Evolutionary conservation across 2,113 vertebrate genomes (phyloP).

Genomic region (Cyprinodon variegatus): DNA sequence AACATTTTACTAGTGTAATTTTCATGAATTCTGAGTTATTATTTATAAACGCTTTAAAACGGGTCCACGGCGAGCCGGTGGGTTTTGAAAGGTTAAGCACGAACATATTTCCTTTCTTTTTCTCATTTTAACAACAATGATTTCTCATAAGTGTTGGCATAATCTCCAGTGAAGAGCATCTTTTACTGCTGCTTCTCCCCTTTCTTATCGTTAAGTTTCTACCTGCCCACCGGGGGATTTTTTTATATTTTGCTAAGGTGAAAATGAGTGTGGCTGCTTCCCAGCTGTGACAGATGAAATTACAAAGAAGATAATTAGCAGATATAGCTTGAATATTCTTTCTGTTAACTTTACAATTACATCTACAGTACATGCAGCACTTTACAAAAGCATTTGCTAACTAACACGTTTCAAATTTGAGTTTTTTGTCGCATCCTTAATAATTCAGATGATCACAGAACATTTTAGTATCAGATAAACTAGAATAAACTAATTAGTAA

Average conservation of each 20-base stretch:
- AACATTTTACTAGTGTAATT: too few species aligned
- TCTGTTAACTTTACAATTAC: constrained; percentile 13
- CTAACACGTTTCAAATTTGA: neutral
- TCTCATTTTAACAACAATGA: constrained; percentile 48
- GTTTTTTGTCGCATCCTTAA: neutral
- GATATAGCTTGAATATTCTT: constrained; percentile 24
- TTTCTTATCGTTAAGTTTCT: constrained; percentile 34
- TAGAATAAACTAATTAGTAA: too few species aligned
- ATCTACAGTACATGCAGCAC: neutral
- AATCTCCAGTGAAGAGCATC: constrained; percentile 39
- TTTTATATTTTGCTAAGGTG: constrained; percentile 25
- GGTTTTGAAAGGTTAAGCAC: neutral
- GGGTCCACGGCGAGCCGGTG: too few species aligned
- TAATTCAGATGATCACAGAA: neutral
- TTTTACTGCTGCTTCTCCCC: constrained; percentile 40
- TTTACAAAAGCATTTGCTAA: neutral
- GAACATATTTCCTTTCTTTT: constrained; percentile 34
- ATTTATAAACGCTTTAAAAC: too few species aligned
- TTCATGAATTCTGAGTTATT: too few species aligned
- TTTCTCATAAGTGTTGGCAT: constrained; percentile 58
- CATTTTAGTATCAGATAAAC: neutral
- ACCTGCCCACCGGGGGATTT: constrained; percentile 44
- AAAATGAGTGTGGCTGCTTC: neutral
- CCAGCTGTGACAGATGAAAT: constrained; percentile 58
- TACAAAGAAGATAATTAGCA: constrained; percentile 37